A percentile compares a stretch with the other conserved stretches of the same genome.
These are phyloP conservation scores for Leptoteleia sp. DNA, from an alignment of 1,140 invertebrate genomes.

Conservation along the genomic window DNA sequence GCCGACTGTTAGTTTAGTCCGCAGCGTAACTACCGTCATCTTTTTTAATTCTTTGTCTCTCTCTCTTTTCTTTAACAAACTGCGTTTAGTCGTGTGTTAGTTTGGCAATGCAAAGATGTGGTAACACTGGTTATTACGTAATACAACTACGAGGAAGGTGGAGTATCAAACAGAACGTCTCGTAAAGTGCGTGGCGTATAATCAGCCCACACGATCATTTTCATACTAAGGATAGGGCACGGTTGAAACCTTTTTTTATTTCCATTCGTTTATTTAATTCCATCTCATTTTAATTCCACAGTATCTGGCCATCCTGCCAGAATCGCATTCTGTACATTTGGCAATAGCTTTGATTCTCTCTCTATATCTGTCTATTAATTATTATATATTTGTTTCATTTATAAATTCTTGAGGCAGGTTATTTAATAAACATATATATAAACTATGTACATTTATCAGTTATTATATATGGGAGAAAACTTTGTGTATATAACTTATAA, in stretches of 20 bases:
- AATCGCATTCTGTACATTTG: too few relatives aligned
- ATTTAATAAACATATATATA: too few relatives aligned
- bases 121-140: conserved; percentile 53
- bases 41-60: conserved; percentile 10
- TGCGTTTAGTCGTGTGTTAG: conserved; percentile 56
- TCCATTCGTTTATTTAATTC: too few relatives aligned
- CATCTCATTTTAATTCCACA: too few relatives aligned
- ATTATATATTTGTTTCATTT: too few relatives aligned
- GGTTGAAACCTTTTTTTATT: conserved; percentile 14
- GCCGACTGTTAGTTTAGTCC: conserved; percentile 59
- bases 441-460: too few relatives aligned
- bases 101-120: conserved; percentile 68
- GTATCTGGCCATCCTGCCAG: too few relatives aligned
- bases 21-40: conserved; percentile 27
- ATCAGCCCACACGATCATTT: conserved; percentile 38
- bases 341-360: too few relatives aligned
- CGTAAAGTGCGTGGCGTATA: conserved; percentile 33
- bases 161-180: conserved; percentile 39
- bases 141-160: conserved; percentile 32
- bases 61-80: conserved; percentile 6
- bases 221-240: conserved; percentile 20
- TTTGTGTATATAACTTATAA: too few relatives aligned
- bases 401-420: too few relatives aligned
- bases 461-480: too few relatives aligned
- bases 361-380: too few relatives aligned